Evolutionary conservation across 1,140 invertebrate species (phyloP).

Genomic region (Ceratina calcarata): DNA sequence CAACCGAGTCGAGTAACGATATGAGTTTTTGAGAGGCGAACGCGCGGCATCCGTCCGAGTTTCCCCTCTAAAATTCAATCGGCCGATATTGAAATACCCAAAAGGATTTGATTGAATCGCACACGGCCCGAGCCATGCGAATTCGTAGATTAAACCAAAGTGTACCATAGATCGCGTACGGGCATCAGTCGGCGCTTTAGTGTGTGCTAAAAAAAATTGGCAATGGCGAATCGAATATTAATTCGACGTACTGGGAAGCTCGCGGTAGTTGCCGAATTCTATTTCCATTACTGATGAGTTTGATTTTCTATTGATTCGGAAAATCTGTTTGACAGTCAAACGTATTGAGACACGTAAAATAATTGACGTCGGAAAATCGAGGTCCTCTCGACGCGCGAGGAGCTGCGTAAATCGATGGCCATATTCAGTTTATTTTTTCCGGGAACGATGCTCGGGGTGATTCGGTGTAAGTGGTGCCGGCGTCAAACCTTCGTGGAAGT

Average conservation of each 20-base stretch:
- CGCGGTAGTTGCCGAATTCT: background rate
- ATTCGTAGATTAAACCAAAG: constrained; percentile 29
- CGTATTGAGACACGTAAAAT: no score
- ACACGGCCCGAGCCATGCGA: background rate
- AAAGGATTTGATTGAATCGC: constrained; percentile 27
- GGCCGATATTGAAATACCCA: constrained; percentile 42
- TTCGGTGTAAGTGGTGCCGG: constrained; percentile 50
- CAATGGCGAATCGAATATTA: constrained; percentile 33
- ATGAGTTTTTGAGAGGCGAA: constrained; percentile 31
- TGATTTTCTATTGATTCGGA: no score
- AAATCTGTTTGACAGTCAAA: no score
- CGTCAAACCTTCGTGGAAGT: constrained; percentile 58
- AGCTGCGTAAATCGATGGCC: background rate
- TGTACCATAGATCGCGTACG: background rate
- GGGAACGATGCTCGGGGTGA: constrained; percentile 35
- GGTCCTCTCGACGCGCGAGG: background rate
- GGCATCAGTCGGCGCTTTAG: constrained; percentile 15
- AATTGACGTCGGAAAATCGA: no score
- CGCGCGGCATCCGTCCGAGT: no score
- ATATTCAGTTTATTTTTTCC: constrained; percentile 20
- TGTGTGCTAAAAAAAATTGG: background rate
- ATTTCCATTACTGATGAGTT: background rate
- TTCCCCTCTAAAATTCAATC: constrained; percentile 29
- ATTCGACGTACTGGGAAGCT: background rate
- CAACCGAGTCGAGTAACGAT: background rate